Conservation (phyloP, 2,797 vertebrate species). For the Miichthys miiuy region DNA sequence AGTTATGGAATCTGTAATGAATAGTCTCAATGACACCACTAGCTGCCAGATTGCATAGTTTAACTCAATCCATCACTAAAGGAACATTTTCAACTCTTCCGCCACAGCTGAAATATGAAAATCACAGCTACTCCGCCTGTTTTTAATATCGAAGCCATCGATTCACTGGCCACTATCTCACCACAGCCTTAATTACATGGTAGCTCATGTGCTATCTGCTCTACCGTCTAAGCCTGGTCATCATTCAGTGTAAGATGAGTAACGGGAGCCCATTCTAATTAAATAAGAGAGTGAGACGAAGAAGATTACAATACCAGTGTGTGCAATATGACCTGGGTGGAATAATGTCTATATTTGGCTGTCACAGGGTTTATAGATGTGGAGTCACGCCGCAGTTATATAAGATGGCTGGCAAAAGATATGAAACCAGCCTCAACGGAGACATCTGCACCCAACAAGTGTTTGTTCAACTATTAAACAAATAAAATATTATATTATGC, state of each 20-base stretch:
- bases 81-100: constrained; percentile 51
- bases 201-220: constrained; percentile 73
- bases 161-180: constrained; percentile 55
- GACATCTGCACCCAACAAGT: constrained; percentile 19
- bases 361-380: constrained; percentile 52
- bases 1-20: constrained; percentile 73
- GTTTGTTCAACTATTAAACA: constrained; percentile 17
- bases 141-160: constrained; percentile 67
- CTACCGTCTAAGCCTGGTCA: constrained; percentile 46
- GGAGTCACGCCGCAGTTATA: constrained; percentile 32
- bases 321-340: constrained; percentile 46
- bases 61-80: constrained; percentile 70
- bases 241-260: constrained; percentile 66
- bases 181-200: constrained; percentile 71
- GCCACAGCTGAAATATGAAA: constrained; percentile 66
- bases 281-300: constrained; percentile 62
- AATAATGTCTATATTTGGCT: constrained; percentile 63
- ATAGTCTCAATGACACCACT: constrained; percentile 67
- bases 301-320: constrained; percentile 49
- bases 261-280: constrained; percentile 72
- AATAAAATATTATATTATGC: constrained; percentile 26
- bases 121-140: constrained; percentile 51
- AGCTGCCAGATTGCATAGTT: constrained; percentile 71
- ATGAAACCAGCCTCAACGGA: constrained; percentile 28
- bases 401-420: constrained; percentile 33